Conservation (phyloP, 1,140 invertebrate species). For the Acromyrmex echinatior region DNA sequence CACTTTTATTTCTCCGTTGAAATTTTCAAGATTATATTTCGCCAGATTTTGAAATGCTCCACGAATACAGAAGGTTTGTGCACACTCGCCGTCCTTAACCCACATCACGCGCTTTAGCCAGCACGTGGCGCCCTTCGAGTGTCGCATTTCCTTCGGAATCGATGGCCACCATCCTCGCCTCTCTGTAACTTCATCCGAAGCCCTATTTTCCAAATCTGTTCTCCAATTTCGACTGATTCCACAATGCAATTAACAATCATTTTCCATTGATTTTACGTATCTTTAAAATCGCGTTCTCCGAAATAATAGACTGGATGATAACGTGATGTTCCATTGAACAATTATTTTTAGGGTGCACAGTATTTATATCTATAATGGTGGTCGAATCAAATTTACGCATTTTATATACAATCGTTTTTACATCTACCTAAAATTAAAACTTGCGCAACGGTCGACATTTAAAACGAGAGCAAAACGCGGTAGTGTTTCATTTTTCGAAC, state of each 20-base stretch:
- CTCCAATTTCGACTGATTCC: neutral
- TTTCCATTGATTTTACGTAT: neutral
- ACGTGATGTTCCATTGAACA: neutral
- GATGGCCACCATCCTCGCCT: neutral
- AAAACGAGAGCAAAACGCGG: neutral
- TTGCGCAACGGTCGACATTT: neutral
- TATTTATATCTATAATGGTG: slow-evolving; percentile 23
- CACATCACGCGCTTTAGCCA: slow-evolving; percentile 52
- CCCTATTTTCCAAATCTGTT: neutral
- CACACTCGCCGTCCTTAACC: slow-evolving; percentile 66
- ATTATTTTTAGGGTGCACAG: neutral
- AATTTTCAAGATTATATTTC: slow-evolving; percentile 1
- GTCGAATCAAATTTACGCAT: slow-evolving; percentile 25
- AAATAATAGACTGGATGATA: neutral
- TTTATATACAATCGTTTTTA: neutral
- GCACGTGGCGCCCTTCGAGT: slow-evolving; percentile 52
- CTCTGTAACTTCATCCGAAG: neutral
- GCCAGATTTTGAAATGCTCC: slow-evolving; percentile 52
- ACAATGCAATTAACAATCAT: slow-evolving; percentile 10
- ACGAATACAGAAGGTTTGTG: slow-evolving; percentile 30
- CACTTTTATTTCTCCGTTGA: neutral
- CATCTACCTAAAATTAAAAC: neutral
- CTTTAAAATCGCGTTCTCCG: neutral
- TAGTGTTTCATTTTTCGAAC: neutral
- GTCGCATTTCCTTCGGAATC: slow-evolving; percentile 44